phyloP scores from a whole-genome alignment of 2,113 vertebrate genomes.

The Aptenodytes forsteri region DNA sequence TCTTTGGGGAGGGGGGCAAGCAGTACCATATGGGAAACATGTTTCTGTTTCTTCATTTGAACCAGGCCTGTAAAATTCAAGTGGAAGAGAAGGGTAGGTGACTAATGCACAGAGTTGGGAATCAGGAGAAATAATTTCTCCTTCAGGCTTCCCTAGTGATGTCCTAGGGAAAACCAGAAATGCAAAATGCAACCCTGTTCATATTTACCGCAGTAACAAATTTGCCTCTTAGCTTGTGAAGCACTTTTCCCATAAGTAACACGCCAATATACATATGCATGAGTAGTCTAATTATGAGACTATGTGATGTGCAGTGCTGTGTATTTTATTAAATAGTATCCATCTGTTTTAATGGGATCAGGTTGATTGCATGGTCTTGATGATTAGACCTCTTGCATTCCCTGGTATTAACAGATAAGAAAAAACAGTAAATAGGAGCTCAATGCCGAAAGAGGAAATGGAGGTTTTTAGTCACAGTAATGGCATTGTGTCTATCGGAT shows the following conservation, averaged over 20 bases:
- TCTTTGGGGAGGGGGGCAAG: neutral
- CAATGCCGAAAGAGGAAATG: neutral
- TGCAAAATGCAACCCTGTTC: neutral
- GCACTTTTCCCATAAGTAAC: neutral
- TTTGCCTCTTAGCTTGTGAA: neutral
- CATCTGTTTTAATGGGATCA: neutral
- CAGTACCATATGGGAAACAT: neutral
- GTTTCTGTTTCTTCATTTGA: neutral
- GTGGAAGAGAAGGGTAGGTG: neutral
- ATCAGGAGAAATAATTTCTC: neutral
- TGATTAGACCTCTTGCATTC: neutral
- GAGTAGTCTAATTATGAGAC: neutral
- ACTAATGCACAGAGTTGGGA: neutral
- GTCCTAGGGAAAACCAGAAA: neutral
- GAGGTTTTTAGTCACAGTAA: neutral
- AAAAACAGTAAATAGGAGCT: neutral
- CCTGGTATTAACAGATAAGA: neutral
- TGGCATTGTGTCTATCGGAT: neutral
- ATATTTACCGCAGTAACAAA: fast-evolving
- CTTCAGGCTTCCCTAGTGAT: neutral
- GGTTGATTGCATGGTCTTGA: neutral
- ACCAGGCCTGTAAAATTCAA: neutral
- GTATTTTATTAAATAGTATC: neutral
- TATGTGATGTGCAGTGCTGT: neutral
- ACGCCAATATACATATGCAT: neutral